Conservation (phyloP, 2,888 invertebrate species). For the Scaptomyza caliginosa region DNA sequence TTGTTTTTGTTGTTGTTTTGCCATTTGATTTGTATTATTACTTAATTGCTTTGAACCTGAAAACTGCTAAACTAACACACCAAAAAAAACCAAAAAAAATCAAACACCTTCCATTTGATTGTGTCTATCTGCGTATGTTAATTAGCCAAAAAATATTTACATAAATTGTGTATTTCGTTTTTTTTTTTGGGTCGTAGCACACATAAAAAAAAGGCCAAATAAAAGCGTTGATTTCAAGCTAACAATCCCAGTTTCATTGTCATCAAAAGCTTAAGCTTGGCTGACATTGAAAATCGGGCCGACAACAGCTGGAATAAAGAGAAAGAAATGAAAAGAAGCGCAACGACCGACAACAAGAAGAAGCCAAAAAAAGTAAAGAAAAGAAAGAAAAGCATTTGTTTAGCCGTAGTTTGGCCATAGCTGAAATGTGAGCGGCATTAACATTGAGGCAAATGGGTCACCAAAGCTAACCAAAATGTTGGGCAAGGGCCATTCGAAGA, state of each 20-base stretch:
- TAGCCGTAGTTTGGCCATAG: background rate
- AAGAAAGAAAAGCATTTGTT: conserved; percentile 4
- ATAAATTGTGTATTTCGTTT: conserved; percentile 37
- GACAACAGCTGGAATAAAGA: conserved; percentile 37
- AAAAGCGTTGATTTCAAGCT: conserved; percentile 21
- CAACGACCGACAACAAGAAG: background rate
- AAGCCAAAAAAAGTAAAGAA: conserved; percentile 12
- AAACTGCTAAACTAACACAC: conserved; percentile 42
- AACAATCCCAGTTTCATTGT: conserved; percentile 63
- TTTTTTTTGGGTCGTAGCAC: conserved; percentile 11
- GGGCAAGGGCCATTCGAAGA: conserved; percentile 65
- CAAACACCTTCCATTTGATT: conserved; percentile 42
- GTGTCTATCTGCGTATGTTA: conserved; percentile 48
- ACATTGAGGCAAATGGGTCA: conserved; percentile 75
- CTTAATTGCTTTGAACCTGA: conserved; percentile 77
- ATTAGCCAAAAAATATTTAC: conserved; percentile 46
- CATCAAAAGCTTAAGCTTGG: conserved; percentile 43
- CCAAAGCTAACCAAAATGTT: conserved; percentile 40
- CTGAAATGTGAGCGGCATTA: conserved; percentile 66
- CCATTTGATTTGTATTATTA: conserved; percentile 73
- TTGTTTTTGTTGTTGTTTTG: conserved; percentile 19
- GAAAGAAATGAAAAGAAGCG: conserved; percentile 6
- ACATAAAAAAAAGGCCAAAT: conserved; percentile 8
- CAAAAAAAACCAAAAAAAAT: conserved; percentile 15
- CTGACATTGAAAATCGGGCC: conserved; percentile 67